phyloP scores from a whole-genome alignment of 2,888 invertebrate genomes.

The Drosophila histrio region DNA sequence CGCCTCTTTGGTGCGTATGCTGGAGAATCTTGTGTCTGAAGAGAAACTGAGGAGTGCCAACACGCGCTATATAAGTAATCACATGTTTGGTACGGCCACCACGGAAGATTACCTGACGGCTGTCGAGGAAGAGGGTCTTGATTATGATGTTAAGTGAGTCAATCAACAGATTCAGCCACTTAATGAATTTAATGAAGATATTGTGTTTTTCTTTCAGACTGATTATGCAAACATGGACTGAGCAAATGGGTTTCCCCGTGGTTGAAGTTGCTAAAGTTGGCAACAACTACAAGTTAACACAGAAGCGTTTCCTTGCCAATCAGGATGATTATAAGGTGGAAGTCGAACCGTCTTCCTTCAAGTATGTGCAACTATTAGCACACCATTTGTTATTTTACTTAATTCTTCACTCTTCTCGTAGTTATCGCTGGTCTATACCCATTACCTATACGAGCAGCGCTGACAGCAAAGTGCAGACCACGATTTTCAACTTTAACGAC shows the following conservation, averaged over 20 bases:
- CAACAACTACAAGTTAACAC: constrained; percentile 87
- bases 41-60: constrained; percentile 90
- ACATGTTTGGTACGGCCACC: constrained; percentile 90
- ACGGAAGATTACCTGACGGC: constrained; percentile 90
- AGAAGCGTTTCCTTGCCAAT: constrained; percentile 91
- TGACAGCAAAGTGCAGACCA: constrained; percentile 80
- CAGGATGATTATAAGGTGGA: constrained; percentile 85
- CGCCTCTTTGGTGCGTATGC: constrained; percentile 94
- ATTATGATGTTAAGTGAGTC: constrained; percentile 84
- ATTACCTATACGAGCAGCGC: constrained; percentile 89
- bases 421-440: constrained; percentile 94
- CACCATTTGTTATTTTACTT: not conserved
- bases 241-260: constrained; percentile 94
- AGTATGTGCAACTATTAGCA: constrained; percentile 83
- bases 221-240: constrained; percentile 95
- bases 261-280: constrained; percentile 86
- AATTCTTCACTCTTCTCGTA: constrained; percentile 76
- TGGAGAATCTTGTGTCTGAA: constrained; percentile 90
- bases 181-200: not conserved
- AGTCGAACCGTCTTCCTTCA: constrained; percentile 85
- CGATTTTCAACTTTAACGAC: constrained; percentile 83
- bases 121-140: constrained; percentile 85
- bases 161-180: not conserved
- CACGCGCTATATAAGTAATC: constrained; percentile 89
- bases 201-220: constrained; percentile 80